Conservation (phyloP, 2,113 vertebrate species). For the Cyprinodon brontotheroides region DNA sequence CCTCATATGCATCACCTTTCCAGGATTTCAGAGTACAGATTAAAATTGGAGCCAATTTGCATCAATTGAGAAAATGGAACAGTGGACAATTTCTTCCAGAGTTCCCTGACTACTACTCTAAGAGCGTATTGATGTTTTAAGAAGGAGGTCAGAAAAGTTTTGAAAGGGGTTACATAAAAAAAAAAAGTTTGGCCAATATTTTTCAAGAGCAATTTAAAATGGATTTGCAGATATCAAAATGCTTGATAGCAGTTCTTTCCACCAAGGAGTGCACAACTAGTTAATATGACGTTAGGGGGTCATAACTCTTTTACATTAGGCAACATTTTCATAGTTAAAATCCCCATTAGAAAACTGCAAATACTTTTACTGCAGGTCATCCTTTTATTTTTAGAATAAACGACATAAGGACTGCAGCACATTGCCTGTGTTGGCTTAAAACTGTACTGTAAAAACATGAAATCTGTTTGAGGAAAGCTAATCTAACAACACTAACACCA, state of each 20-base stretch:
- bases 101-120: background rate
- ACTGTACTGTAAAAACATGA: background rate
- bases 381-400: background rate
- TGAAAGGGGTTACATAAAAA: no score
- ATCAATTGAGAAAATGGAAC: no score
- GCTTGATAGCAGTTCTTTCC: background rate
- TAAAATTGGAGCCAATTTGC: no score
- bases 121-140: background rate
- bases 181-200: no score
- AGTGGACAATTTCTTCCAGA: no score
- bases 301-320: background rate
- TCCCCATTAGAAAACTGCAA: background rate
- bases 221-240: background rate
- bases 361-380: background rate
- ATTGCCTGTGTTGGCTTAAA: background rate
- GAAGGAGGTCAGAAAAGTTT: background rate
- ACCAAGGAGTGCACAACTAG: background rate
- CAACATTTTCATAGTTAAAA: no score
- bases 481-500: slow-evolving; percentile 6
- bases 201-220: background rate
- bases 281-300: background rate
- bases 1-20: no score
- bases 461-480: background rate
- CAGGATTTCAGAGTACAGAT: no score
- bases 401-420: background rate